These are phyloP conservation scores for Sorex maritimensis DNA, from an alignment of 2,797 vertebrate genomes.

Conservation along the genomic window DNA sequence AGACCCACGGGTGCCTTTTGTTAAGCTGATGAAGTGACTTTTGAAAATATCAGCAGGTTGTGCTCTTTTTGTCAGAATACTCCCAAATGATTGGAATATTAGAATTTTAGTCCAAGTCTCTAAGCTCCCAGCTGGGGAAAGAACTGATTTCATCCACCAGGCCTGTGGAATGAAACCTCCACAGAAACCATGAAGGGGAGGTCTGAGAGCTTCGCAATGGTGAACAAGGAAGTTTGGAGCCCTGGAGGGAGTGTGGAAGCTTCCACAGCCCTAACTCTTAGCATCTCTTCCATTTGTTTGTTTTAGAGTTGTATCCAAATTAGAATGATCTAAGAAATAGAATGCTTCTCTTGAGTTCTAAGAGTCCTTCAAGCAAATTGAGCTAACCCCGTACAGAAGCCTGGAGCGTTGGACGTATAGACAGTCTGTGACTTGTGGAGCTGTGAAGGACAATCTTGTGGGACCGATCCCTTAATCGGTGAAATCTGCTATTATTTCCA, in stretches of 20 bases:
- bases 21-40: neutral
- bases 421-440: neutral
- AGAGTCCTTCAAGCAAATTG: neutral
- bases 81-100: neutral
- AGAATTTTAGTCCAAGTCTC: neutral
- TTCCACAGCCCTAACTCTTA: accelerated
- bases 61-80: neutral
- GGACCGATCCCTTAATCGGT: neutral
- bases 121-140: neutral
- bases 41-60: neutral
- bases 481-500: neutral
- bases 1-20: neutral
- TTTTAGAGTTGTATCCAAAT: neutral
- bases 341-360: neutral
- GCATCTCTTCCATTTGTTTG: neutral
- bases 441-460: no score
- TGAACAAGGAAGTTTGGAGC: neutral
- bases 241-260: neutral
- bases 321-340: neutral
- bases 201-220: neutral
- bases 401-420: neutral
- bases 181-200: neutral
- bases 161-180: neutral
- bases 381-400: neutral
- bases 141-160: neutral